These are phyloP conservation scores for Trachelus stipa DNA, from an alignment of 2,888 invertebrate genomes.

Conservation along the genomic window DNA sequence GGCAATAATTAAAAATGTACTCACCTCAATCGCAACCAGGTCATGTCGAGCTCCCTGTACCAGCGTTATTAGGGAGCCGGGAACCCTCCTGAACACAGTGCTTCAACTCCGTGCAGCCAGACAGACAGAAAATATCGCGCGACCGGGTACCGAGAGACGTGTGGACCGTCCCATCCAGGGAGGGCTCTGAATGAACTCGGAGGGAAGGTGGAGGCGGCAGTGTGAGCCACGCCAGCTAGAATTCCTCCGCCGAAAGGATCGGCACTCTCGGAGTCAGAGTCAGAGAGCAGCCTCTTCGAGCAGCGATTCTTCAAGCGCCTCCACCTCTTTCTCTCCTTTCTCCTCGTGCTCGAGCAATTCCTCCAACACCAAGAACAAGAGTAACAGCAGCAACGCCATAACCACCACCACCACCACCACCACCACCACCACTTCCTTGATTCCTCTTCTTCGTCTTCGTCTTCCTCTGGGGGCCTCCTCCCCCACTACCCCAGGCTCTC, in stretches of 20 bases:
- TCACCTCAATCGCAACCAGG: slow-evolving; percentile 62
- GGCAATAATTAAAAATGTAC: slow-evolving; percentile 30
- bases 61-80: slow-evolving; percentile 31
- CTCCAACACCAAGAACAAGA: slow-evolving; percentile 3
- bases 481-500: slow-evolving; percentile 18
- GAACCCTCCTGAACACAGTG: slow-evolving; percentile 12
- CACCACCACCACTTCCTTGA: slow-evolving; percentile 11
- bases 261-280: slow-evolving; percentile 30
- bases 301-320: slow-evolving; percentile 23
- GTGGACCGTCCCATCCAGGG: slow-evolving; percentile 63
- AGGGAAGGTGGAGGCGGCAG: slow-evolving; percentile 41
- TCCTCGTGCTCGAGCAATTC: slow-evolving; percentile 11
- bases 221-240: slow-evolving; percentile 58
- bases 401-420: not conserved
- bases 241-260: slow-evolving; percentile 63
- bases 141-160: slow-evolving; percentile 53
- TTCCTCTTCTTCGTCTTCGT: slow-evolving; percentile 20
- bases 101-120: slow-evolving; percentile 34
- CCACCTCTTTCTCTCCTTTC: slow-evolving; percentile 6
- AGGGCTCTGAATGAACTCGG: slow-evolving; percentile 60
- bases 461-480: slow-evolving; percentile 7
- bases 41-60: slow-evolving; percentile 56
- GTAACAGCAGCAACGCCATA: not conserved
- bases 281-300: slow-evolving; percentile 27
- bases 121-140: slow-evolving; percentile 54